Evolutionary conservation across 23 tunicate genomes (phyloP), one percentile per base, ranked within the genome.

Genomic region (Pegea sp.): DNA sequence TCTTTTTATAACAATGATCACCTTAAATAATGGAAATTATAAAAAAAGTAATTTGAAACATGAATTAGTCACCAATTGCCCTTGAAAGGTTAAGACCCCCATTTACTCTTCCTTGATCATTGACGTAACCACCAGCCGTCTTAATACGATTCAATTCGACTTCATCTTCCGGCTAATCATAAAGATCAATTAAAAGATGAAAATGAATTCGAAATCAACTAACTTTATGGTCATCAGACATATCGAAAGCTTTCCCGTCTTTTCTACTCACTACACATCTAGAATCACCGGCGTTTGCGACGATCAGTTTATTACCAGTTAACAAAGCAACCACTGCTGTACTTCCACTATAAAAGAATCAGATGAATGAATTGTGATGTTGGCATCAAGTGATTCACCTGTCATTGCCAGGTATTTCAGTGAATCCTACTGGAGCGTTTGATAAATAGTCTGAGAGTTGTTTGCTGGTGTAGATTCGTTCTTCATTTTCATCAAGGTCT

Each of bases 251-350:
- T 23, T 49, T 64, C 16, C 95, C 95, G 48, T 68, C 68, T 30
- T 74, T 74, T 31, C 95, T 42, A 28, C 84, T 44, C 38, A 84
- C 20, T 2, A 84, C 95, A 62, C 95, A 84, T 30, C 95, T 50
- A 4, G 95, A 84, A 64, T 84, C 95, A 2, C 95, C 95, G 52
- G 95, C 95, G 55, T 84, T 84, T 1, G 95, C 95, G 1, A 84
- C 95, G 56, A 57, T 44, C 23, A 84, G 75, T 4, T 63, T 53
- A 31, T 30, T 30, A 0, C 56, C 79, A 1, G 57, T 54, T 33
- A 76, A 42, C 31, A 89, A 56, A 5, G 98, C 78, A 1, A 89
- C 81, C 7, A 77, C 81, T 0, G 90, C 90, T 5, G 98, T 89
- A 26, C 81, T 76, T 2, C 98, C 98, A 54, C 95, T 76, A 28